Base-by-base conservation (phyloP, 2,888 invertebrate species). In the Notocelia uddmanniana region DNA sequence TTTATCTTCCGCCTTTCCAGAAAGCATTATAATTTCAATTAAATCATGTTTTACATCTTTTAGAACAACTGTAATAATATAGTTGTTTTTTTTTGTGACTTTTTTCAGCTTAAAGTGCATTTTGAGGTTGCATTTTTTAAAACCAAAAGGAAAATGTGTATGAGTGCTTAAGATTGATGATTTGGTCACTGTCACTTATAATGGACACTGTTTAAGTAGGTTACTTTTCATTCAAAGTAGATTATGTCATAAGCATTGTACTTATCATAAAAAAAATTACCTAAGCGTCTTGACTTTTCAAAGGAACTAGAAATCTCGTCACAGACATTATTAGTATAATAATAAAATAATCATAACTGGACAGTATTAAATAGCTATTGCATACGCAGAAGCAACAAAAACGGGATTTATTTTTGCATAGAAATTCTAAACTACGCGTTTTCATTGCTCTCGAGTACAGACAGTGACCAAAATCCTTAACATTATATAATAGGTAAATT, bases 401-500 rank as follows among this genome's bases (percentile, higher is more conserved):
- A n/a, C n/a, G n/a, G n/a, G n/a, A n/a, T n/a, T n/a, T n/a, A n/a
- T n/a, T n/a, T n/a, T n/a, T n/a, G n/a, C n/a, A n/a, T n/a, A n/a
- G n/a, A n/a, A n/a, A n/a, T n/a, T n/a, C n/a, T n/a, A n/a, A n/a
- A n/a, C n/a, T n/a, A n/a, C n/a, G n/a, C n/a, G n/a, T n/a, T n/a
- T n/a, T n/a, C n/a, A n/a, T n/a, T n/a, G n/a, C n/a, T n/a, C n/a
- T 26, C 26, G 26, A 26, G 26, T 26, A 15, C 19, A 68, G 26
- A 45, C 55, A 45, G 69, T 57, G 69, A 57, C 55, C 55, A 48
- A 31, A 10, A 37, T 64, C 18, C 41, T 45, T 60, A 1, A 23
- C 34, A 26, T 41, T 52, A 2, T 73, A 70, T 48, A 60, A 64
- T 75, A 75, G 73, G 69, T 75, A 69, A 76, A 76, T 73, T 73